Evolutionary conservation across 2,888 invertebrate species (phyloP), one percentile per base, ranked within the genome.

Genomic region (Teleiodes luculella): DNA sequence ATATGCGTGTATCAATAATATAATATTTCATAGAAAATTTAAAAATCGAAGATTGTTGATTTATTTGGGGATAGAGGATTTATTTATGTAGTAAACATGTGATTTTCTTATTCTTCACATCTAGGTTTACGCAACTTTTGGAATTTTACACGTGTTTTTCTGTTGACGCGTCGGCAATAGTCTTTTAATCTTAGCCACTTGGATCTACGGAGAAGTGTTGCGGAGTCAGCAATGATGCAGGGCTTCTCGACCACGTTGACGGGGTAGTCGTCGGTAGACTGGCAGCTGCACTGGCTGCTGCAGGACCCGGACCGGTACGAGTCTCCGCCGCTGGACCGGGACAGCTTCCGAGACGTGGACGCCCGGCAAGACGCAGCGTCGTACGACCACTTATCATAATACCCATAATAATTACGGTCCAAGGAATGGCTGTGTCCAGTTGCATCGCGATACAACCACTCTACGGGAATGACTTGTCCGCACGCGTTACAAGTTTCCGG

Each of bases 261-360:
- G n/a, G 66, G 53, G 31, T 63, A 67, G n/a, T 58, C 55, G 39
- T 58, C 55, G 41, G 65, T 59, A 0, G 77, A 75, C 36, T 68
- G 69, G 57, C 76, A 76, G 28, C 37, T 30, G 50, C 50, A 50
- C 2, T 39, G 24, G 28, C 50, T 50, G 37, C 28, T 16, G 39
- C 76, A 78, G 49, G 60, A 57, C 4, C 62, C 68, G 3, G 24
- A 3, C 52, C 70, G 68, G 57, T 76, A 75, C 53, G 54, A 72
- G 57, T 83, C 80, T 1, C 78, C 80, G 52, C 78, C 80, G 52
- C 77, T 78, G 1, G 75, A 78, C 47, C 65, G 70, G 11, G 58
- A 56, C 16, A 79, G 55, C 1, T 78, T 81, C 30, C 76, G 70
- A 2, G 85, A 86, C 7, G 85, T 86, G 5, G 86, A 76, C 0